These are phyloP conservation scores for Petrosia ficiformis DNA, from an alignment of 37 sponge, comb jelly and placozoan genomes.

Conservation along the genomic window DNA sequence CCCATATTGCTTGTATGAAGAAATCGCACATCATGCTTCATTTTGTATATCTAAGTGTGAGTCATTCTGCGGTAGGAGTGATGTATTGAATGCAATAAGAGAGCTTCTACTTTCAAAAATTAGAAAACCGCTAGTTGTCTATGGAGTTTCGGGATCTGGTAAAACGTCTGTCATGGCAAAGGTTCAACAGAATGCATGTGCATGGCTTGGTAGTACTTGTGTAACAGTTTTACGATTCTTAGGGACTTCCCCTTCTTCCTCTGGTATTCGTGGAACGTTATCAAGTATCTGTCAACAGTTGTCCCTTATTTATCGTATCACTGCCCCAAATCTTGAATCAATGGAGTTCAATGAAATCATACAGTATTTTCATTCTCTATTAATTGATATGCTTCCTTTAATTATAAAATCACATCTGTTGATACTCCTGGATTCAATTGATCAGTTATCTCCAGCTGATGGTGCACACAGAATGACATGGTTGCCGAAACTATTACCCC, in stretches of 20 bases:
- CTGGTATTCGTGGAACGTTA: conserved; percentile 45
- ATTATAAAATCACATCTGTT: conserved; percentile 3
- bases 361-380: conserved; percentile 39
- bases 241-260: conserved; percentile 62
- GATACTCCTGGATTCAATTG: conserved; percentile 71
- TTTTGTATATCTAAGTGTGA: conserved; percentile 49
- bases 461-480: conserved; percentile 60
- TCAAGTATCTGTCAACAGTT: conserved; percentile 58
- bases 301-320: conserved; percentile 16
- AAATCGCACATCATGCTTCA: conserved; percentile 57
- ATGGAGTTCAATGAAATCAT: conserved; percentile 25
- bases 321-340: conserved; percentile 11
- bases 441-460: conserved; percentile 53
- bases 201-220: conserved; percentile 7
- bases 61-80: conserved; percentile 50
- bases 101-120: conserved; percentile 4
- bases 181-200: background rate
- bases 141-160: conserved; percentile 74
- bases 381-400: conserved; percentile 15
- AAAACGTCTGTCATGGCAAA: conserved; percentile 79
- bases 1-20: conserved; percentile 15
- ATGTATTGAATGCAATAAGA: conserved; percentile 12
- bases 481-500: conserved; percentile 59
- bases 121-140: conserved; percentile 42
- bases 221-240: conserved; percentile 54